Conservation (phyloP, 2,888 invertebrate genomes). For the Salpingus planirostris region DNA sequence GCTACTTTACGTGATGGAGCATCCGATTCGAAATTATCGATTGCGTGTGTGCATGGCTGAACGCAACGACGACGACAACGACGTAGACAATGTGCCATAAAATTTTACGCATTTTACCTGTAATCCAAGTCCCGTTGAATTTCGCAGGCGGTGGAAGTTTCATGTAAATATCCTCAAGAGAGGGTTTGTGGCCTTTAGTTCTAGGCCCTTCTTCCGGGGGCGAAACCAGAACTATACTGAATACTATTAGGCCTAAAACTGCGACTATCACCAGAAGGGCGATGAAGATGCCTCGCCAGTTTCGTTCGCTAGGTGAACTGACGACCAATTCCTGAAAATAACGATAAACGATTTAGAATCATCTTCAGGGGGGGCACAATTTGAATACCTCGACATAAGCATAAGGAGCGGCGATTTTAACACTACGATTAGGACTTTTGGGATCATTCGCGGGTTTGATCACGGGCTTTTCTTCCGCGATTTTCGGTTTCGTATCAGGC, state of each 20-base stretch:
- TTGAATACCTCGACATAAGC: slow-evolving; percentile 37
- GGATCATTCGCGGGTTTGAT: too few relatives aligned
- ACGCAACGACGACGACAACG: too few relatives aligned
- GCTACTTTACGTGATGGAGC: too few relatives aligned
- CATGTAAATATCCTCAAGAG: slow-evolving; percentile 57
- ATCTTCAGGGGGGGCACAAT: too few relatives aligned
- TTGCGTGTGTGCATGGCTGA: too few relatives aligned
- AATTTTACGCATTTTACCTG: too few relatives aligned
- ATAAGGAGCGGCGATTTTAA: slow-evolving; percentile 35
- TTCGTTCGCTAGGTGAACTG: slow-evolving; percentile 75
- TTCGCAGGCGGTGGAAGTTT: slow-evolving; percentile 43
- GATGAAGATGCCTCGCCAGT: slow-evolving; percentile 92
- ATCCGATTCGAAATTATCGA: too few relatives aligned
- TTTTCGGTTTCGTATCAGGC: slow-evolving; percentile 11
- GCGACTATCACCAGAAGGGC: slow-evolving; percentile 84
- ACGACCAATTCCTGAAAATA: slow-evolving; percentile 76
- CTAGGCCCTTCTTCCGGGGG: slow-evolving; percentile 66
- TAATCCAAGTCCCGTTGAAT: slow-evolving; percentile 73
- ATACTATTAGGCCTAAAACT: slow-evolving; percentile 80
- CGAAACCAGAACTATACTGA: slow-evolving; percentile 84
- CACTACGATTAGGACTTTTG: slow-evolving; percentile 30
- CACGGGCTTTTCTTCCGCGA: slow-evolving; percentile 19
- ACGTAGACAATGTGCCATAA: too few relatives aligned
- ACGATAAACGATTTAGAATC: too few relatives aligned
- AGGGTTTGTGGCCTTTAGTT: slow-evolving; percentile 58